Percentiles rank a stretch among this genome's conserved stretches.
Conservation (phyloP, 1,140 invertebrate genomes). For the Phthorimaea operculella region DNA sequence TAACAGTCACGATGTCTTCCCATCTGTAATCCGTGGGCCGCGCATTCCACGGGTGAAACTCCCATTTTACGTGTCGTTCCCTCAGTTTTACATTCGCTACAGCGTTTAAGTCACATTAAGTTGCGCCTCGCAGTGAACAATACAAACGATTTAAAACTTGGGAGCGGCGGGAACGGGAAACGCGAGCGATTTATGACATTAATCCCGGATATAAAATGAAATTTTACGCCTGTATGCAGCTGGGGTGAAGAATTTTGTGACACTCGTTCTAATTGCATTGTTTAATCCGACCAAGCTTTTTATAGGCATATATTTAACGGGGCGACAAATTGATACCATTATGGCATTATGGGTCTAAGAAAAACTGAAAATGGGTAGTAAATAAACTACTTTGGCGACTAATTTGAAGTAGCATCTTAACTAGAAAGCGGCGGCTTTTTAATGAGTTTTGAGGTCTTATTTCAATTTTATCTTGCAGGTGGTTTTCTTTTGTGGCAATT, state of each 20-base stretch:
- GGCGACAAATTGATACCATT: too few species aligned
- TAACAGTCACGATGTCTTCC: too few species aligned
- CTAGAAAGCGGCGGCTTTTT: too few species aligned
- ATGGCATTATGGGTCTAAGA: too few species aligned
- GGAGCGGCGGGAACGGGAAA: constrained; percentile 31
- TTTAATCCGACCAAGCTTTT: constrained; percentile 1
- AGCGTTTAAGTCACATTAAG: constrained; percentile 57
- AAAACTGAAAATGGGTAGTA: too few species aligned
- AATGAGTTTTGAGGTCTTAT: too few species aligned
- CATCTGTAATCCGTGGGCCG: neutral
- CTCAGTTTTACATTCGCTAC: constrained; percentile 47
- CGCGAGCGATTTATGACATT: constrained; percentile 55
- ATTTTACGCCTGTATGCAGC: constrained; percentile 50
- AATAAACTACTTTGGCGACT: too few species aligned
- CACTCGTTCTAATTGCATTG: constrained; percentile 44
- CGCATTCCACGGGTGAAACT: constrained; percentile 45
- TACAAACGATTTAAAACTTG: constrained; percentile 57
- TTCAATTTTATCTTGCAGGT: too few species aligned
- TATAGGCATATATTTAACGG: too few species aligned
- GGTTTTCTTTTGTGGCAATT: too few species aligned
- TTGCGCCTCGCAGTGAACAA: constrained; percentile 46
- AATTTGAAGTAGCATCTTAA: too few species aligned
- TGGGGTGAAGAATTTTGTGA: constrained; percentile 34
- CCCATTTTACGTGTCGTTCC: constrained; percentile 47
- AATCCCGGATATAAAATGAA: constrained; percentile 55